phyloP scores from a whole-genome alignment of 92 coral and sea anemone genomes.

The Zoanthus sociatus region DNA sequence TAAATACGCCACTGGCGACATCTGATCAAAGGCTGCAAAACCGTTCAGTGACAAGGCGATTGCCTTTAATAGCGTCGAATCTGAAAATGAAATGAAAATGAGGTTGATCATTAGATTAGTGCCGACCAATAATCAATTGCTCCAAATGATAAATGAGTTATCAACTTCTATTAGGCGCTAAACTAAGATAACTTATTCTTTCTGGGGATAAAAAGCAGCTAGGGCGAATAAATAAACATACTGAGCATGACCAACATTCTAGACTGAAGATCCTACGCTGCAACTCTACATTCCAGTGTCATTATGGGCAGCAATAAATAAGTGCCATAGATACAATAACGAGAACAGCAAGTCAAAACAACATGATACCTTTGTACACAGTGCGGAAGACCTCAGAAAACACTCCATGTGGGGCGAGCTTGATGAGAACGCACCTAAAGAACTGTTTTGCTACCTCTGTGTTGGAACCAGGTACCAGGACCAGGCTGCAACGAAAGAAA shows the following conservation, averaged over 20 bases:
- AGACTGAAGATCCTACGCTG: too few species aligned
- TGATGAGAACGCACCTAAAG: slow-evolving; percentile 93
- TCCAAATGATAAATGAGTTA: not conserved
- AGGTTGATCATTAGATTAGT: too few species aligned
- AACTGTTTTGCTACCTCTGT: slow-evolving; percentile 96
- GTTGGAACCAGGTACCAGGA: slow-evolving; percentile 94
- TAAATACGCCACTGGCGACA: slow-evolving; percentile 96
- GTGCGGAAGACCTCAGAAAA: slow-evolving; percentile 96
- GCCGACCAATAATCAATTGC: too few species aligned
- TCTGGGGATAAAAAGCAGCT: too few species aligned
- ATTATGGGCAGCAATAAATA: too few species aligned
- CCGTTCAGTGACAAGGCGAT: slow-evolving; percentile 89
- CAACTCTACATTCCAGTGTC: too few species aligned
- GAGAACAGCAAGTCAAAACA: not conserved
- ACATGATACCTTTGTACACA: slow-evolving; percentile 74
- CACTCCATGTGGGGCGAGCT: slow-evolving; percentile 96
- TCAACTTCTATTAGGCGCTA: too few species aligned
- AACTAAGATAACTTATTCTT: too few species aligned
- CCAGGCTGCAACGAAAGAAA: slow-evolving; percentile 63
- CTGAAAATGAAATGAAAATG: slow-evolving; percentile 48
- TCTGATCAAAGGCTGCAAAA: slow-evolving; percentile 94
- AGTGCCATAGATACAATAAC: not conserved
- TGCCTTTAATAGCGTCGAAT: slow-evolving; percentile 84
- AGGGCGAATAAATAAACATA: too few species aligned
- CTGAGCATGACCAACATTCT: too few species aligned